A percentile compares a stretch with the other conserved stretches of the same genome.
Evolutionary conservation across 35 echinoderm and acorn worm genomes (phyloP).

Genomic region (Apostichopus californicus): DNA sequence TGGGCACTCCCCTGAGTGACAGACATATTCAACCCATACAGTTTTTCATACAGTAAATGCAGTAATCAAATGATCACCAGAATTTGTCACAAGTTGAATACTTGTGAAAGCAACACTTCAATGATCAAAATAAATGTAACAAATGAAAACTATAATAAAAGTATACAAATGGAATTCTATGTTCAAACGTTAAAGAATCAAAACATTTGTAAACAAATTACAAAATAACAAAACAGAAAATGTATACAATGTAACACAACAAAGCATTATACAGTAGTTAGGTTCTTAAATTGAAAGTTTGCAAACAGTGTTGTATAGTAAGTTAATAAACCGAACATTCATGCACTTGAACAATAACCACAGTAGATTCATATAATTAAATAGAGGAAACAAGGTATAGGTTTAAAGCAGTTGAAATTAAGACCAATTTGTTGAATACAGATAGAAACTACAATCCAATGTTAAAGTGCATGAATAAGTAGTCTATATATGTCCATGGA

Average conservation of each 20-base stretch:
- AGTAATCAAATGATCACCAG: not conserved
- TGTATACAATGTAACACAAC: no score
- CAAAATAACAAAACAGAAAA: no score
- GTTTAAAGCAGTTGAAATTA: not conserved
- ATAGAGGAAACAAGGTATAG: not conserved
- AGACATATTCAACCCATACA: conserved; percentile 10
- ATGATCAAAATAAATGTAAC: no score
- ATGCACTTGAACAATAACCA: not conserved
- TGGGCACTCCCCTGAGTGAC: not conserved
- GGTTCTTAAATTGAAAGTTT: not conserved
- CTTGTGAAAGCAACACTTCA: no score
- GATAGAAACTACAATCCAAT: not conserved
- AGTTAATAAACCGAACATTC: not conserved
- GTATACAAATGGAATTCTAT: no score
- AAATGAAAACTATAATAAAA: no score
- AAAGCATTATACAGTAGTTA: no score
- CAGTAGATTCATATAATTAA: conserved; percentile 9
- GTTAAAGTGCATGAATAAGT: not conserved
- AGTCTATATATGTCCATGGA: not conserved
- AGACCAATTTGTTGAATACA: not conserved
- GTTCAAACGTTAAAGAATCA: no score
- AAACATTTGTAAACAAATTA: no score
- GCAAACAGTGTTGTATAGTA: not conserved
- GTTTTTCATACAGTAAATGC: not conserved
- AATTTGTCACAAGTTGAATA: no score